Evolutionary conservation across 2,888 invertebrate species (phyloP), one percentile per base, ranked within the genome.

Genomic region (Acleris laterana): DNA sequence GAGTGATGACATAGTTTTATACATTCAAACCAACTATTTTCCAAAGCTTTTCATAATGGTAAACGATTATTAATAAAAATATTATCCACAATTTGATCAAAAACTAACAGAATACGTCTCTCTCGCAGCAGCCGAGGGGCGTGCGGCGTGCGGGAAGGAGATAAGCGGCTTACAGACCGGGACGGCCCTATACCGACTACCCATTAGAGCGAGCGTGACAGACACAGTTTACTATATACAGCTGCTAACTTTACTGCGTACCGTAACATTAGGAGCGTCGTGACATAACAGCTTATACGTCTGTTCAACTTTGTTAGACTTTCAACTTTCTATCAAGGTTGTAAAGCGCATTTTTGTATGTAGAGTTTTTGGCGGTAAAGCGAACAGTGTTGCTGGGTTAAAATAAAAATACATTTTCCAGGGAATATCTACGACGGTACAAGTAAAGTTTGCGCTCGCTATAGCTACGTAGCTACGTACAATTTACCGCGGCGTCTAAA

Each of bases 381-480:
- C 60, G 59, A 69, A 51, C 63, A 71, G 76, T 72, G 82, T 81
- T 84, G 78, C 73, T 72, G 74, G 70, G 70, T 71, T 84, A 86
- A 90, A 91, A 92, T 92, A 92, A 92, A 92, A 92, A 90, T 91
- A 91, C 86, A 91, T 91, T 93, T 92, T 88, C 88, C 83, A 82
- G 87, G 82, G 89, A 89, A 90, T 90, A 91, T 91, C 89, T 88
- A 87, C 85, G 85, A 80, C 69, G 82, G 80, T 87, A 88, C 88
- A 87, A 91, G 89, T 88, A 88, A 90, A 89, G 90, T 89, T 90
- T 89, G 89, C 84, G 82, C 83, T 82, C 72, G 71, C 73, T 84
- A 81, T 85, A 82, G 80, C 73, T 83, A 81, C 82, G 77, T 78
- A 78, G 75, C 71, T 50, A 65, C 64, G 67, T 74, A 86, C 85